Conservation (phyloP, 2,888 invertebrate species). For the Lissonota sp. region DNA sequence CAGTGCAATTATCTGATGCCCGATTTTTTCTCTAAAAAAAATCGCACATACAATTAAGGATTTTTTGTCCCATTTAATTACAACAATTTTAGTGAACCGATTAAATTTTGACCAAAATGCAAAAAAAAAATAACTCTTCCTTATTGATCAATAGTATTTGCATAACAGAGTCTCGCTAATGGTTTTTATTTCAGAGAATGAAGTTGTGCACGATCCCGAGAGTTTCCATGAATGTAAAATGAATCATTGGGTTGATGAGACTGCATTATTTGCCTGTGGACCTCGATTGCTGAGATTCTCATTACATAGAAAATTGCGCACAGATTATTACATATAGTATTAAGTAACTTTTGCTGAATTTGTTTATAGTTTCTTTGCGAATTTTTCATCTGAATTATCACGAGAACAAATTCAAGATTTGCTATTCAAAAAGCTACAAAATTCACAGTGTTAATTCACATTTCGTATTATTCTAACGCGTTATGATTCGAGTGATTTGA, state of each 20-base stretch:
- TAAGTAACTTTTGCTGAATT: conserved; percentile 1
- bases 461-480: neutral
- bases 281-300: conserved; percentile 34
- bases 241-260: conserved; percentile 34
- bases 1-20: too few relatives aligned
- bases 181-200: conserved; percentile 3
- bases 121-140: neutral
- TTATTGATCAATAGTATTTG: neutral
- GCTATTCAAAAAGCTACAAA: too few relatives aligned
- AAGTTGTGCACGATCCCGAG: neutral
- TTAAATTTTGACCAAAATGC: too few relatives aligned
- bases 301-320: conserved; percentile 37
- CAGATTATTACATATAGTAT: conserved; percentile 10
- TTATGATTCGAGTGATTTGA: neutral
- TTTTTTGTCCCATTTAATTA: too few relatives aligned
- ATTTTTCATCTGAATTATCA: neutral
- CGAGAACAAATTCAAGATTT: too few relatives aligned
- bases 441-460: neutral
- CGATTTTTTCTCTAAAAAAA: too few relatives aligned
- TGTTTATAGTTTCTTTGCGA: neutral
- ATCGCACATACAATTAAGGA: too few relatives aligned
- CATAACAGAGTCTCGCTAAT: neutral
- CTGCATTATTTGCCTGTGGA: neutral
- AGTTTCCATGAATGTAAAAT: conserved; percentile 22
- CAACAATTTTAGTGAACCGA: too few relatives aligned